Evolutionary conservation across 2,113 vertebrate species (phyloP), one percentile per base, ranked within the genome.

Genomic region (Plecotus auritus): DNA sequence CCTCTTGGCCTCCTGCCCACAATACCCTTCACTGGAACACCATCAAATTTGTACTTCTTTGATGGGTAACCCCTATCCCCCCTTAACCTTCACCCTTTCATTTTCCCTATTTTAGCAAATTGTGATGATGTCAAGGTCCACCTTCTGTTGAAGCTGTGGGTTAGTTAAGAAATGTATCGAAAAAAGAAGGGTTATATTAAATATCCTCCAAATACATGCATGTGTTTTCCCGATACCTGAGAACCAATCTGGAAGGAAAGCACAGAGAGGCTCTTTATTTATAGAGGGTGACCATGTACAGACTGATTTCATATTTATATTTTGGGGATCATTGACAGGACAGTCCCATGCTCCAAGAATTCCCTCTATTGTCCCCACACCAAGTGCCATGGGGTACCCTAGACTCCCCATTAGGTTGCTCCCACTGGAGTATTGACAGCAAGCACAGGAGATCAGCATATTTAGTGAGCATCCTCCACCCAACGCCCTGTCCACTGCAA

Each of bases 391-490:
- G 7, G 8, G 6, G 16, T n/a, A 54, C 10, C 49, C 45, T 11
- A 11, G 9, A 37, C 26, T 76, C 45, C 23, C 59, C 12, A 5
- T 0, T 7, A n/a, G 28, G 16, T 16, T 35, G 32, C 8, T 28
- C 32, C 47, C 45, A 12, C 1, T 17, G 13, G 12, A 12, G 0
- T 45, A 13, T 13, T 4, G 47, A 32, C 14, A 49, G 40, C 17
- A 56, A 67, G 28, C 9, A 12, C 0, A 20, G 4, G 26, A 30
- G 59, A 32, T 10, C 12, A 4, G 14, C 1, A 2, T 9, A 1
- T 0, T 26, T 4, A 40, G 1, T 0, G 11, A 40, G 35, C 5
- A 0, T 7, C 6, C 0, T 47, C n/a, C 7, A 42, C 16, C 18
- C 28, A 28, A 5, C 4, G 11, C n/a, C 22, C 1, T 9, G 16